Conservation (phyloP, 1,140 invertebrate genomes). For the Rhizoglyphus robini region DNA sequence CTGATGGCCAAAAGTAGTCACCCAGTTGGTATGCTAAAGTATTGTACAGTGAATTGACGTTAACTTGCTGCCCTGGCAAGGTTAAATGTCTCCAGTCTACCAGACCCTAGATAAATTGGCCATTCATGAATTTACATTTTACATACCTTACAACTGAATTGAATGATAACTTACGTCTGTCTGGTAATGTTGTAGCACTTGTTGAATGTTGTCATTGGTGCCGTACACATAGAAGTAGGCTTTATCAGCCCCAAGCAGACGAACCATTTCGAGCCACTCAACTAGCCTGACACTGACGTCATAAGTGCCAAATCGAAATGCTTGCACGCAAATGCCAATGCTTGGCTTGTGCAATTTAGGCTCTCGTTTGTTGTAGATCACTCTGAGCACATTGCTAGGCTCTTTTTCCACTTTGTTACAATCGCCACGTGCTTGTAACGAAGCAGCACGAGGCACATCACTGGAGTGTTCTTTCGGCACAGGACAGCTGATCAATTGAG, state of each 20-base stretch:
- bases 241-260: conserved; percentile 13
- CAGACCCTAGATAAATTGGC: no score
- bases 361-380: conserved; percentile 51
- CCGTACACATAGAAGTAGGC: conserved; percentile 14
- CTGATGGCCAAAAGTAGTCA: conserved; percentile 1
- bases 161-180: conserved; percentile 1
- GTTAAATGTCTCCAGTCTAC: conserved; percentile 10
- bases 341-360: not conserved
- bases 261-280: conserved; percentile 17
- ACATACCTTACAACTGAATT: not conserved
- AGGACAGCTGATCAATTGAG: conserved; percentile 73
- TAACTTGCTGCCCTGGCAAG: not conserved
- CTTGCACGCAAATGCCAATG: conserved; percentile 18
- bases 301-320: conserved; percentile 13
- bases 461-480: conserved; percentile 39
- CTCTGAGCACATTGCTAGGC: conserved; percentile 69
- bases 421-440: conserved; percentile 54
- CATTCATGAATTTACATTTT: no score
- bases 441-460: conserved; percentile 62
- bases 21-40: not conserved
- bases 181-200: conserved; percentile 10
- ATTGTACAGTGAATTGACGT: not conserved
- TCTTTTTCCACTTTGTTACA: conserved; percentile 49
- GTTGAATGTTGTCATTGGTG: not conserved
- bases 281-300: conserved; percentile 18